A percentile compares a stretch with the other conserved stretches of the same genome.
These are phyloP conservation scores for Linnaemya tessellans DNA, from an alignment of 2,888 invertebrate genomes.

Conservation along the genomic window DNA sequence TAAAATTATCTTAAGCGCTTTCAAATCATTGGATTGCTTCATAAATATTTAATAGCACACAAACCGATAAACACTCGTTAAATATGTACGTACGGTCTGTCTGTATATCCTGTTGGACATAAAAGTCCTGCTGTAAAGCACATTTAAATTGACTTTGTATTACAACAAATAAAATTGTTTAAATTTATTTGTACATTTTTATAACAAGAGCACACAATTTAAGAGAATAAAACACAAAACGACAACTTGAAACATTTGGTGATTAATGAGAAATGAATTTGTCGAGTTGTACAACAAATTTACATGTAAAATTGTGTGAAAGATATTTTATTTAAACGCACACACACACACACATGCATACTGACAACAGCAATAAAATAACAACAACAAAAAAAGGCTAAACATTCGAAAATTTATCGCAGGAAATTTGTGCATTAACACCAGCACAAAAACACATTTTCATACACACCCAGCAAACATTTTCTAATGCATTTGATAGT, in stretches of 20 bases:
- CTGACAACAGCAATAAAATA: conserved; percentile 7
- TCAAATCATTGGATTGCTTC: conserved; percentile 32
- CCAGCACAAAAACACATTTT: background rate
- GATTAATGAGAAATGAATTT: conserved; percentile 72
- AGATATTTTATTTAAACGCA: conserved; percentile 46
- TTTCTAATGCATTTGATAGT: background rate
- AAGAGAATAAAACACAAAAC: conserved; percentile 55
- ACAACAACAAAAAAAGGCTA: conserved; percentile 21
- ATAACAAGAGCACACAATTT: conserved; percentile 12
- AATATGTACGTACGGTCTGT: background rate
- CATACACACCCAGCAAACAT: conserved; percentile 1
- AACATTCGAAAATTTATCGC: conserved; percentile 29
- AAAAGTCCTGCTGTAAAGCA: background rate
- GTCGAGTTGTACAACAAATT: conserved; percentile 58
- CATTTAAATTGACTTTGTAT: conserved; percentile 9
- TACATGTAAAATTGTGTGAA: conserved; percentile 46
- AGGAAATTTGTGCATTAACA: conserved; percentile 31
- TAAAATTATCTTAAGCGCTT: background rate
- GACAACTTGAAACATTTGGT: conserved; percentile 68
- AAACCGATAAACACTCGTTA: background rate
- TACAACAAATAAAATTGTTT: conserved; percentile 7
- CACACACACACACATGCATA: background rate
- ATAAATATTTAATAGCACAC: conserved; percentile 52
- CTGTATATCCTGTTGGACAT: too few species aligned
- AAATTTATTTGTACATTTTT: conserved; percentile 34